Evolutionary conservation across 2,113 vertebrate genomes (phyloP).

Genomic region (Glareola pratincola): DNA sequence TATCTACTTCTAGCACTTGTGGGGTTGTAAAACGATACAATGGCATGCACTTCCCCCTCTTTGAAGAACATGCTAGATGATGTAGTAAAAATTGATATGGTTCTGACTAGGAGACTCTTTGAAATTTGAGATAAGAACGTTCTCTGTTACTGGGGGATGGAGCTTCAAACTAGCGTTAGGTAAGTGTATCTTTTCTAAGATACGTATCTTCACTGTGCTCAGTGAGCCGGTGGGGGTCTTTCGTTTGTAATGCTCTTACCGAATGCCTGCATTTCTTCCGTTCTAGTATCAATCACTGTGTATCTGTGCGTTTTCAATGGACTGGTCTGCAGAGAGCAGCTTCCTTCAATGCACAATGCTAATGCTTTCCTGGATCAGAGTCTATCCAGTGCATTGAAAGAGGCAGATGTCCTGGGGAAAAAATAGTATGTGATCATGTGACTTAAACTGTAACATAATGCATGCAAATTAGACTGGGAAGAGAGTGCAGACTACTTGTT

Average conservation of each 20-base stretch:
- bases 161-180: not conserved
- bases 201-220: not conserved
- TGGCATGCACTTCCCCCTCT: not conserved
- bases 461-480: not conserved
- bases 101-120: not conserved
- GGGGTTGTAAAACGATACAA: not conserved
- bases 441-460: not conserved
- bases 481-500: not conserved
- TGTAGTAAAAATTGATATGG: not conserved
- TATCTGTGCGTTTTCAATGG: rapidly evolving
- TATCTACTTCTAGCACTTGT: not conserved
- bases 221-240: not conserved
- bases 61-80: not conserved
- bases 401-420: not conserved
- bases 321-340: not conserved
- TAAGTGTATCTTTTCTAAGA: not conserved
- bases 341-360: not conserved
- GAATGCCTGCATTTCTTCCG: rapidly evolving
- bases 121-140: not conserved
- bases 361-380: not conserved
- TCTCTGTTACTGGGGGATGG: not conserved
- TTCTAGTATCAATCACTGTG: not conserved
- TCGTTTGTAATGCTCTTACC: not conserved
- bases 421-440: not conserved
- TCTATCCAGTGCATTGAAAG: rapidly evolving